Evolutionary conservation across 2,113 vertebrate species (phyloP).

Genomic region (Edolisoma coerulescens): DNA sequence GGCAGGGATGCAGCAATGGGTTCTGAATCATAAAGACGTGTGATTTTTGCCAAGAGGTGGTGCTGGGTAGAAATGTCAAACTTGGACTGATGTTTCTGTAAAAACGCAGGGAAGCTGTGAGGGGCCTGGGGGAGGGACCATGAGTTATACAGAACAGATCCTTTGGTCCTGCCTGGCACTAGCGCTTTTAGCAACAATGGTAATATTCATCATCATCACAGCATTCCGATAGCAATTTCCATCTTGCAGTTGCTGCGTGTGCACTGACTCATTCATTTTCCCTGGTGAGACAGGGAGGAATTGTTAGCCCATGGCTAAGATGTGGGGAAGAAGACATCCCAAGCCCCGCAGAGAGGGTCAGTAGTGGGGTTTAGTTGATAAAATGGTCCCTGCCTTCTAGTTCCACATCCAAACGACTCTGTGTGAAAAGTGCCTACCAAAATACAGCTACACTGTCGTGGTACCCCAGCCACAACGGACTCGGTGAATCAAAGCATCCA

Average conservation of each 20-base stretch:
- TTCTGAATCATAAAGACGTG: not conserved
- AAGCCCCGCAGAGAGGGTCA: not conserved
- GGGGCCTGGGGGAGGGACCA: not conserved
- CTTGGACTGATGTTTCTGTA: not conserved
- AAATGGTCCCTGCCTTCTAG: not conserved
- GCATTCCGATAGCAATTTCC: conserved; percentile 46
- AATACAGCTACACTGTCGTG: not conserved
- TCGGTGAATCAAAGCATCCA: not conserved
- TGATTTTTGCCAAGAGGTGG: not conserved
- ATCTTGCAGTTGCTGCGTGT: conserved; percentile 3
- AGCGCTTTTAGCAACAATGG: conserved; percentile 36
- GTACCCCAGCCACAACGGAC: not conserved
- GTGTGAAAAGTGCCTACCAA: not conserved
- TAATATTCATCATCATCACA: conserved; percentile 48
- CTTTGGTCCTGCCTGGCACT: conserved; percentile 3
- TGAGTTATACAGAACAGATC: not conserved
- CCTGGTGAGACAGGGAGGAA: conserved; percentile 34
- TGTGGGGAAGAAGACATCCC: not conserved
- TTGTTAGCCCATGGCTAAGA: conserved; percentile 12
- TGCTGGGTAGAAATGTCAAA: not conserved
- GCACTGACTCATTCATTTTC: conserved; percentile 39
- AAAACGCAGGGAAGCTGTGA: not conserved
- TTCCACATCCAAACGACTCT: not conserved
- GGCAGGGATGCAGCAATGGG: not conserved
- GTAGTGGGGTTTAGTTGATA: not conserved